A percentile compares a stretch with the other conserved stretches of the same genome.
Conservation (phyloP, 1,140 invertebrate species). For the Augochlora pura region DNA sequence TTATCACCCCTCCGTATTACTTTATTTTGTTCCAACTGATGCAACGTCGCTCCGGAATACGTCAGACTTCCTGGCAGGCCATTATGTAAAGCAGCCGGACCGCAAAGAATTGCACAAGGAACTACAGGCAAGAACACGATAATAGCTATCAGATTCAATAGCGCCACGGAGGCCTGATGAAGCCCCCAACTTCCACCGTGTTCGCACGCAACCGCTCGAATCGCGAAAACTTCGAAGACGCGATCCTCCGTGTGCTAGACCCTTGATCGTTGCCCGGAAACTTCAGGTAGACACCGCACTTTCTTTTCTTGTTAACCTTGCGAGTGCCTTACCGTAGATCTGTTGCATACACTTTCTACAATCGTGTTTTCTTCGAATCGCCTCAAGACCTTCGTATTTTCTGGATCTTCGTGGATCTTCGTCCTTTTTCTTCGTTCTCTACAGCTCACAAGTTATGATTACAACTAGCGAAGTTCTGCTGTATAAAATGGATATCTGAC, state of each 20-base stretch:
- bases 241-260: not conserved
- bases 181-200: not conserved
- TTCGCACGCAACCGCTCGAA: constrained; percentile 2
- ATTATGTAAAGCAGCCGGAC: constrained; percentile 6
- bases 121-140: constrained; percentile 9
- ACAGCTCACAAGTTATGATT: no score
- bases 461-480: no score
- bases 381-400: no score
- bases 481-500: no score
- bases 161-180: not conserved
- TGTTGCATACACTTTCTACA: no score
- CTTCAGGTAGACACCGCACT: no score
- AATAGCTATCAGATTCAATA: constrained; percentile 12
- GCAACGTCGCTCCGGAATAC: constrained; percentile 1
- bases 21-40: not conserved
- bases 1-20: constrained; percentile 6
- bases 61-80: not conserved
- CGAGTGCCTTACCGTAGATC: no score
- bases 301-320: no score
- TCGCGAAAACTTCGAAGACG: not conserved
- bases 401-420: no score
- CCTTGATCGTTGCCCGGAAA: not conserved
- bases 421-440: no score
- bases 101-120: constrained; percentile 13
- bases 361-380: no score